Percentiles rank a stretch among this genome's conserved stretches.
Conservation (phyloP, 2,888 invertebrate species). For the Sarcophaga subvicina region DNA sequence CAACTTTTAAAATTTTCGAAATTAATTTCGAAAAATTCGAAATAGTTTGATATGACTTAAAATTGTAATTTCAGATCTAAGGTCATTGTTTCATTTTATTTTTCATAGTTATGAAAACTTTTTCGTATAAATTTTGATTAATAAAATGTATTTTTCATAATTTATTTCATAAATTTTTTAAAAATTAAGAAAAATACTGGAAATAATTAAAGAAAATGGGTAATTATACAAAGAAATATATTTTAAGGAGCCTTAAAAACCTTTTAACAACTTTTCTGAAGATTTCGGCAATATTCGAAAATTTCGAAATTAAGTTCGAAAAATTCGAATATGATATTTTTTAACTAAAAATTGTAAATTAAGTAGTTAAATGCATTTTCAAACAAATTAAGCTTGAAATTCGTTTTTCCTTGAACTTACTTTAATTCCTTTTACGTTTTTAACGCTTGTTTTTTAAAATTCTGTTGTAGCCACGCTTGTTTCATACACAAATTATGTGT, state of each 20-base stretch:
- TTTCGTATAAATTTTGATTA: no score
- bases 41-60: slow-evolving; percentile 1
- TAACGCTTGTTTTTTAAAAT: slow-evolving; percentile 36
- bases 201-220: no score
- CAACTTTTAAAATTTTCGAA: neutral
- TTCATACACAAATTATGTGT: slow-evolving; percentile 61
- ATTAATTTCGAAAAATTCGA: slow-evolving; percentile 24
- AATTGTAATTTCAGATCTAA: no score
- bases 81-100: no score
- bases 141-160: no score
- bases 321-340: neutral
- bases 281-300: no score
- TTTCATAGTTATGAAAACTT: no score
- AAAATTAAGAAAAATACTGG: no score
- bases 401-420: neutral
- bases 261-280: no score
- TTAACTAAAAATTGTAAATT: neutral
- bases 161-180: no score
- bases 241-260: no score
- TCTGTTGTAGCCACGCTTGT: slow-evolving; percentile 30
- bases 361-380: neutral
- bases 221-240: no score
- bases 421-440: neutral
- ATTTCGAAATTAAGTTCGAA: neutral
- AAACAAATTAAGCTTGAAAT: neutral